These are phyloP conservation scores for Semotilus atromaculatus DNA, from an alignment of 2,797 vertebrate genomes.

Conservation along the genomic window DNA sequence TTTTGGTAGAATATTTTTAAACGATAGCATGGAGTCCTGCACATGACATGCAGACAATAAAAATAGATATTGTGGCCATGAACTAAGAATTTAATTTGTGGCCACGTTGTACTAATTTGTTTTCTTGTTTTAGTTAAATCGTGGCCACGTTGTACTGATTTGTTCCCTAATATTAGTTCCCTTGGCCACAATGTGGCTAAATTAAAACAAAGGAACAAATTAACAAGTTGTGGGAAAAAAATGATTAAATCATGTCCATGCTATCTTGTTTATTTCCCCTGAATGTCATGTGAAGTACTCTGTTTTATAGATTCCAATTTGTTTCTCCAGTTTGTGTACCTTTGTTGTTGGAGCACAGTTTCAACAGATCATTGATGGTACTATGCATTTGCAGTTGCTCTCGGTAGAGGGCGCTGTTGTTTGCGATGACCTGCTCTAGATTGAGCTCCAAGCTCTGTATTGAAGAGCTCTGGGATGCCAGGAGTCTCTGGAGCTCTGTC, in stretches of 20 bases:
- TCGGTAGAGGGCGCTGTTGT: slow-evolving; percentile 81
- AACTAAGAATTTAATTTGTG: neutral
- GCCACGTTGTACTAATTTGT: neutral
- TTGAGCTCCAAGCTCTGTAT: slow-evolving; percentile 82
- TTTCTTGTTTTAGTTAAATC: neutral
- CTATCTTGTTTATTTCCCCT: neutral
- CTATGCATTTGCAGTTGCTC: slow-evolving; percentile 83
- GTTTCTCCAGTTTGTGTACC: slow-evolving; percentile 64
- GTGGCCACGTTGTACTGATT: neutral
- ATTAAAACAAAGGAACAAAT: neutral
- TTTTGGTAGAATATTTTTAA: neutral
- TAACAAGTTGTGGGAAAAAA: too few relatives aligned
- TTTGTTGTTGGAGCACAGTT: slow-evolving; percentile 80
- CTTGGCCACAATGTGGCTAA: neutral
- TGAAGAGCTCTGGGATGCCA: slow-evolving; percentile 76
- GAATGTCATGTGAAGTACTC: neutral
- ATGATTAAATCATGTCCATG: too few relatives aligned
- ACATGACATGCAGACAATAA: neutral
- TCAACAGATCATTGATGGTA: slow-evolving; percentile 79
- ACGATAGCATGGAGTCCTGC: neutral
- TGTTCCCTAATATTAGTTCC: neutral
- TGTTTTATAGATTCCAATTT: neutral
- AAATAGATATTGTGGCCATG: neutral
- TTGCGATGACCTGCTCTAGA: slow-evolving; percentile 77
- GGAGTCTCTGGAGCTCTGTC: slow-evolving; percentile 75